These are phyloP conservation scores for Nephila pilipes DNA, from an alignment of 1,140 invertebrate species.

Conservation along the genomic window DNA sequence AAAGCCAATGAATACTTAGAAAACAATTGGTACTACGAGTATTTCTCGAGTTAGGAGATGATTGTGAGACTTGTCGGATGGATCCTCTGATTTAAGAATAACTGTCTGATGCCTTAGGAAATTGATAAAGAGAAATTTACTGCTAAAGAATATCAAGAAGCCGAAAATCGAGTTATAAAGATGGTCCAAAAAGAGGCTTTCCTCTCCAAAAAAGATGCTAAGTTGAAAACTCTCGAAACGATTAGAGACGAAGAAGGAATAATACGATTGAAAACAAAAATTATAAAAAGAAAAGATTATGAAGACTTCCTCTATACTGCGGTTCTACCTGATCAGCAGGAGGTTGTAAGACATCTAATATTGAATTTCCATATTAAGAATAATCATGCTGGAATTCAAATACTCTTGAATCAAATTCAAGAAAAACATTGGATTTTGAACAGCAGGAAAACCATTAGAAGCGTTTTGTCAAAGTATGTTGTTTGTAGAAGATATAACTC, in stretches of 20 bases:
- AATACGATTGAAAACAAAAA: too few relatives aligned
- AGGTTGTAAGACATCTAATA: conserved; percentile 9
- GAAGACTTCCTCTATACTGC: conserved; percentile 4
- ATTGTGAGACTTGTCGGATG: conserved; percentile 36
- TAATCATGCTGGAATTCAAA: too few relatives aligned
- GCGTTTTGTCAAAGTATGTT: too few relatives aligned
- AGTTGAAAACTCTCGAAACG: background rate
- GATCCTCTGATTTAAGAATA: conserved; percentile 41
- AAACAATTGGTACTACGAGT: background rate
- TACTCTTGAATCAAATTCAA: too few relatives aligned
- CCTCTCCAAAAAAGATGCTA: background rate
- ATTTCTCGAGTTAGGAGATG: background rate
- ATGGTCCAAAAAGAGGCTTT: background rate
- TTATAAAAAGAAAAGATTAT: background rate
- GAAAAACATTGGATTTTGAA: too few relatives aligned
- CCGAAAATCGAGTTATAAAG: background rate
- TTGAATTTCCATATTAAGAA: background rate
- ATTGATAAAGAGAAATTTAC: background rate
- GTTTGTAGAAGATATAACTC: too few relatives aligned
- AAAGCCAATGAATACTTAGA: conserved; percentile 6
- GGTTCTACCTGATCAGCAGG: background rate
- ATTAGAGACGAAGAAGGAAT: too few relatives aligned
- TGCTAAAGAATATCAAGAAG: conserved; percentile 22
- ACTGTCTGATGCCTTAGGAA: background rate
- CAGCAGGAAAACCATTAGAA: too few relatives aligned